Evolutionary conservation across 1,140 invertebrate genomes (phyloP).

Genomic region (honey bee (Apis mellifera)): Amel_HAv3.1 CM009943.2:4165001-4165500

Average conservation of each 20-base stretch:
- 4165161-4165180: constrained; percentile 32
- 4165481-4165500: constrained; percentile 14
- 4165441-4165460: constrained; percentile 49
- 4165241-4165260: constrained; percentile 11
- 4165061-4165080: background rate
- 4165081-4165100: background rate
- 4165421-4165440: constrained; percentile 38
- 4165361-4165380: constrained; percentile 78
- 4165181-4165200: constrained; percentile 39
- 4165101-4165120: background rate
- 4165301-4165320: constrained; percentile 74
- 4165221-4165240: constrained; percentile 52
- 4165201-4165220: background rate
- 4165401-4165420: constrained; percentile 76
- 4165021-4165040: background rate
- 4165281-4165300: constrained; percentile 53
- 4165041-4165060: background rate
- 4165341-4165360: constrained; percentile 79
- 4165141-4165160: constrained; percentile 13
- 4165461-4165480: constrained; percentile 13
- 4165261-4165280: constrained; percentile 63
- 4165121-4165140: constrained; percentile 13
- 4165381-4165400: constrained; percentile 80
- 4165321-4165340: constrained; percentile 80
- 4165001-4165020: too few species aligned